Base-by-base conservation (phyloP, 2,113 vertebrate genomes). In the Aptenodytes patagonicus region DNA sequence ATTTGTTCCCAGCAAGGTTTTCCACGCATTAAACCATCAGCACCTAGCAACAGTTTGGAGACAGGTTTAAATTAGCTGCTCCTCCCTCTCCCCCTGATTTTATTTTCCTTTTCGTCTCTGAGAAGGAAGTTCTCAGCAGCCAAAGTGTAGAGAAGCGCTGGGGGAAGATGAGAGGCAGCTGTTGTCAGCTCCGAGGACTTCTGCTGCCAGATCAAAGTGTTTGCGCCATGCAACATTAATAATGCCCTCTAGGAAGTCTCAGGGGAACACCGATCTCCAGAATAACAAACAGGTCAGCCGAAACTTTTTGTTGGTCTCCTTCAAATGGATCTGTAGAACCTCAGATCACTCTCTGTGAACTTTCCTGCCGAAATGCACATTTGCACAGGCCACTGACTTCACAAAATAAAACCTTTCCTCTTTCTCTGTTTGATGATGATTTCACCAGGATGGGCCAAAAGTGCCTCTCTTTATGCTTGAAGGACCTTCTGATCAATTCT, bases 141-240 rank as follows among this genome's bases (percentile, higher is more conserved):
- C 40, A 36, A 91, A 83, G 7, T 81, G 31, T 65, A 72, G 71
- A 64, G 61, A 92, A 95, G 54, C 5, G 5, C 7, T 82, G 36
- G 54, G 24, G 47, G 32, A 92, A 96, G 86, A 94, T 89, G 79
- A 94, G 47, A 95, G 24, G 42, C 49, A 95, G 75, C 49, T 85
- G 65, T 78, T 89, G 40, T 75, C 73, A 69, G 61, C 44, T 92
- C 34, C 2, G 4, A 71, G 52, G 20, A 46, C 42, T 60, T 84
- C 58, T 75, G 66, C 54, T 58, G 38, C 40, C 11, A 11, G 52
- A 95, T 94, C 38, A 92, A 92, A 93, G n/a, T 69, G 29, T 52
- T 91, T 5, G 10, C 60, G 4, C 31, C 51, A 87, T 18, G 38
- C 34, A 94, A 71, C 64, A 75, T 87, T 87, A 88, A 91, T 80